These are phyloP conservation scores for Drosophila nannoptera DNA, from an alignment of 1,140 invertebrate species.

Conservation along the genomic window DNA sequence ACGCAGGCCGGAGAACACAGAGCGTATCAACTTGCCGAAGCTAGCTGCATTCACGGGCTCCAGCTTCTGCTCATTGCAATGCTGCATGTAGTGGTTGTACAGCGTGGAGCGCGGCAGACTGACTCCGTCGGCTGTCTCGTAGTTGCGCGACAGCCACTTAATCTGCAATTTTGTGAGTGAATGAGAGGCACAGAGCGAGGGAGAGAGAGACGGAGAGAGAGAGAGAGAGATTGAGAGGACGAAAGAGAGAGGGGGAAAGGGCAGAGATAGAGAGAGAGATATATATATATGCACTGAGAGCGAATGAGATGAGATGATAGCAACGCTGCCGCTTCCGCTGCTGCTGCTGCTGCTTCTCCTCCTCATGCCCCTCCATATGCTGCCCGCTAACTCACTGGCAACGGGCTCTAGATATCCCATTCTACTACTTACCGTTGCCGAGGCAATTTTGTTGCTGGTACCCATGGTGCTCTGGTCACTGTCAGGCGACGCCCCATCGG, in stretches of 20 bases:
- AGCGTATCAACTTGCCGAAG: slow-evolving; percentile 98
- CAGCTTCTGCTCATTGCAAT: slow-evolving; percentile 95
- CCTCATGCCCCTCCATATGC: background rate
- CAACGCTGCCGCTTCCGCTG: slow-evolving; percentile 21
- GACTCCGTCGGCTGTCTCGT: slow-evolving; percentile 98
- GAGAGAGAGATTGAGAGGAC: too few relatives aligned
- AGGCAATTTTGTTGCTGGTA: slow-evolving; percentile 91
- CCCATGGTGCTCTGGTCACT: slow-evolving; percentile 83
- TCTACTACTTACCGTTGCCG: slow-evolving; percentile 89
- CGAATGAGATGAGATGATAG: slow-evolving; percentile 51
- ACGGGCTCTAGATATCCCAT: background rate
- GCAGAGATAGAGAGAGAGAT: too few relatives aligned
- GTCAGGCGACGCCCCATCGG: slow-evolving; percentile 79
- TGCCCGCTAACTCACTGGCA: background rate
- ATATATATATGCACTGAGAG: too few relatives aligned
- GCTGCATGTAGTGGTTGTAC: slow-evolving; percentile 97
- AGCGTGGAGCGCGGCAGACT: slow-evolving; percentile 96
- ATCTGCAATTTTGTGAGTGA: slow-evolving; percentile 83
- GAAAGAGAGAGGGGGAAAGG: too few relatives aligned
- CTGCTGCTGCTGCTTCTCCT: slow-evolving; percentile 1
- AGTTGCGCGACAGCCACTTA: slow-evolving; percentile 98
- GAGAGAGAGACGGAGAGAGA: too few relatives aligned
- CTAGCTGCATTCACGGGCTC: slow-evolving; percentile 99
- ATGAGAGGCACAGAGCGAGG: too few relatives aligned
- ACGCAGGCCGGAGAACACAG: slow-evolving; percentile 96